Conservation (phyloP, 2,888 invertebrate species). For the Parascotia fuliginaria region DNA sequence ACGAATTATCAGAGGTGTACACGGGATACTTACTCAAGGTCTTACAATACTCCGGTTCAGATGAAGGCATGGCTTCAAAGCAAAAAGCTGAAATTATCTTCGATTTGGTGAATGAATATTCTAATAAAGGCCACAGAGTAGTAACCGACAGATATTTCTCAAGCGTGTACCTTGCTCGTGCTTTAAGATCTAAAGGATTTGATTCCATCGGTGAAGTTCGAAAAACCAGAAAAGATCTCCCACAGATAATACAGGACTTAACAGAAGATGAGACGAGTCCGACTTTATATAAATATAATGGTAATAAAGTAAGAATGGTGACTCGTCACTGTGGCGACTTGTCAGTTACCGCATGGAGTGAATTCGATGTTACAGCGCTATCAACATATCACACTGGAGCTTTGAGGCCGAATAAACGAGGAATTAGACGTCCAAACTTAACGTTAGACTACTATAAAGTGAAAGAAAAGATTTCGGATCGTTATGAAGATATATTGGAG, state of each 20-base stretch:
- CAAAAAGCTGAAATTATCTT: conserved; percentile 2
- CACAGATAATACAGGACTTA: conserved; percentile 1
- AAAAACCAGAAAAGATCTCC: not conserved
- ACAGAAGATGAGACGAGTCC: not conserved
- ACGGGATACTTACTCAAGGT: conserved; percentile 7
- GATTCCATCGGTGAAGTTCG: not conserved
- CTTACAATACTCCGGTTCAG: not conserved
- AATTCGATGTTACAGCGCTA: not conserved
- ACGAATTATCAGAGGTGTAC: conserved; percentile 5
- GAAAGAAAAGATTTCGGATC: not conserved
- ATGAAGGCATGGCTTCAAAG: not conserved
- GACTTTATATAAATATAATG: not conserved
- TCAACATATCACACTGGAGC: conserved; percentile 5
- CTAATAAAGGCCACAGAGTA: conserved; percentile 1
- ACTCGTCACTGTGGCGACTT: conserved; percentile 1
- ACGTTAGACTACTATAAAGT: not conserved
- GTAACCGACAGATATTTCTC: conserved; percentile 4
- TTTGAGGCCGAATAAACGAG: not conserved
- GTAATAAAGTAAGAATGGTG: not conserved
- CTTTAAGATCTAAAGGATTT: conserved; percentile 3
- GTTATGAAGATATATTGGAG: not conserved
- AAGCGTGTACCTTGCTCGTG: not conserved
- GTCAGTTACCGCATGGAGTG: conserved; percentile 3
- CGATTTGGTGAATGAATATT: conserved; percentile 1
- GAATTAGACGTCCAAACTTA: not conserved